A percentile compares a stretch with the other conserved stretches of the same genome.
These are phyloP conservation scores for Eueremaeus valkanovi DNA, from an alignment of 2,888 invertebrate species.

Conservation along the genomic window DNA sequence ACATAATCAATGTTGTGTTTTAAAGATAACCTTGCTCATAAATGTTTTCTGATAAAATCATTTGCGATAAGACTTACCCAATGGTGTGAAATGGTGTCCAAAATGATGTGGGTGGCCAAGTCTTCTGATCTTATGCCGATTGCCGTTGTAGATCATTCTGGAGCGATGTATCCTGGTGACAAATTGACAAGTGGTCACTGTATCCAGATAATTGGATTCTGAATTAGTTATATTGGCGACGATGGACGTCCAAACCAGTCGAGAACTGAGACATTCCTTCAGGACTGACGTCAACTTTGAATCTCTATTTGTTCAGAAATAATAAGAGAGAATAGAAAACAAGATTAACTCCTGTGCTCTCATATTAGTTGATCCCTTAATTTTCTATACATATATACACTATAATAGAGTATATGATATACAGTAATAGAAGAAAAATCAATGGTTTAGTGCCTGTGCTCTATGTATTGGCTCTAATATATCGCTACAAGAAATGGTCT, in stretches of 20 bases:
- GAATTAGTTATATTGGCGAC: conserved; percentile 23
- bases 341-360: conserved; percentile 27
- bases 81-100: not conserved
- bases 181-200: conserved; percentile 24
- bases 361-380: conserved; percentile 25
- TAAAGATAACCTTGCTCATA: too few species aligned
- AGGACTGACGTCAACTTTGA: conserved; percentile 22
- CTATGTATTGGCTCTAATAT: not conserved
- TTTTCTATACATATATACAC: not conserved
- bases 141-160: conserved; percentile 18
- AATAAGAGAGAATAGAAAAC: conserved; percentile 8
- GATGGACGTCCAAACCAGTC: conserved; percentile 16
- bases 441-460: not conserved
- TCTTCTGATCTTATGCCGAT: not conserved
- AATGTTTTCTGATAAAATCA: too few species aligned
- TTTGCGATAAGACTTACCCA: not conserved
- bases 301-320: conserved; percentile 27
- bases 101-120: not conserved
- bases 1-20: too few species aligned
- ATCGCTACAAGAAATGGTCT: conserved; percentile 1
- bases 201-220: conserved; percentile 24
- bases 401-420: not conserved
- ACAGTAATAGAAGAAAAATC: not conserved
- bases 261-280: conserved; percentile 13
- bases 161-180: conserved; percentile 21